Percentiles rank a stretch among this genome's conserved stretches.
These are phyloP conservation scores for Zenarchopterus dispar DNA, from an alignment of 2,797 vertebrate species.

Conservation along the genomic window DNA sequence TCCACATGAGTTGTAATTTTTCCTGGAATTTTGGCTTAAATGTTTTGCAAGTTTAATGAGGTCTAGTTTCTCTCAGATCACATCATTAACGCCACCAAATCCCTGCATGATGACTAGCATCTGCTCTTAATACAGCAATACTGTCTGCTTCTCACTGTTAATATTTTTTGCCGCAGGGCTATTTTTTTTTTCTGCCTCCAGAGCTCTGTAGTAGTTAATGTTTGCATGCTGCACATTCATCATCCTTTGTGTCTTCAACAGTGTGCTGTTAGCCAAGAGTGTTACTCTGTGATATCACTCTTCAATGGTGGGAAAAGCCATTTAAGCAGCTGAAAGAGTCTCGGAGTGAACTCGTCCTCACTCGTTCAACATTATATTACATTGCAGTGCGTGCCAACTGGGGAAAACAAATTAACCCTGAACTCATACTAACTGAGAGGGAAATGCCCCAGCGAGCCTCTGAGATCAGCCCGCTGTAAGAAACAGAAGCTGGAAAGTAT, in stretches of 20 bases:
- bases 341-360: constrained; percentile 23
- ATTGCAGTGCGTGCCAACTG: constrained; percentile 32
- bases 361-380: constrained; percentile 49
- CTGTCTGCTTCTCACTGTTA: constrained; percentile 5
- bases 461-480: constrained; percentile 36
- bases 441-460: constrained; percentile 37
- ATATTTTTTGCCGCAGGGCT: constrained; percentile 17
- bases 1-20: not conserved
- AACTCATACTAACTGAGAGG: constrained; percentile 45
- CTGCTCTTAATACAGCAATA: constrained; percentile 34
- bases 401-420: constrained; percentile 40
- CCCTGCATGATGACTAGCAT: constrained; percentile 8
- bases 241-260: constrained; percentile 16
- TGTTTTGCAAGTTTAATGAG: not conserved
- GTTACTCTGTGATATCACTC: constrained; percentile 29
- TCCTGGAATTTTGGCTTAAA: not conserved
- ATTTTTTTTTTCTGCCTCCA: not conserved
- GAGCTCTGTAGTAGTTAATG: not conserved
- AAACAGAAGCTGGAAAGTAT: constrained; percentile 9
- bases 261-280: constrained; percentile 4
- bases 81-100: not conserved
- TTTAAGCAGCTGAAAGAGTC: constrained; percentile 31
- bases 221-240: constrained; percentile 17
- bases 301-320: constrained; percentile 37
- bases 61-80: not conserved